Evolutionary conservation across 2,113 vertebrate species (phyloP), one percentile per base, ranked within the genome.

Genomic region (Bubo blakistoni): DNA sequence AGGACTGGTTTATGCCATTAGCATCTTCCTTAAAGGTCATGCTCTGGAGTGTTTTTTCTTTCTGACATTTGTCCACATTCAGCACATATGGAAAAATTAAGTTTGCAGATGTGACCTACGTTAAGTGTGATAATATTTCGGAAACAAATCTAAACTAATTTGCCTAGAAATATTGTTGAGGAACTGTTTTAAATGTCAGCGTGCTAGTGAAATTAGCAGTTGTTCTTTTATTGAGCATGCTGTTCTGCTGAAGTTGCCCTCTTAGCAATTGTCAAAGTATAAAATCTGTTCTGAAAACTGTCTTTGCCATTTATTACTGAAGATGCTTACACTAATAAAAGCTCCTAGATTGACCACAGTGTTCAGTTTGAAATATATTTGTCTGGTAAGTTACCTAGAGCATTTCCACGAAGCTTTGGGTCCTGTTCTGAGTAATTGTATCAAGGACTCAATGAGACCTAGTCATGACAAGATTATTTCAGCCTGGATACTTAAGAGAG

Each of bases 11-110:
- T 92, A 66, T 93, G 77, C 62, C 77, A 57, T 78, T 10, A 86
- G 46, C 67, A 40, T 81, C 86, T 76, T 90, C 67, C 52, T 83
- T 81, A 97, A 97, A 98, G 94, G 97, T 97, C 97, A 96, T 13
- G 2, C 24, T 61, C 57, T 27, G 42, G 21, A 18, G 3, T 49
- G 65, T 32, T 79, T 61, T 86, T 90, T 58, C 82, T 71, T 69
- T 46, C 44, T 96, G 93, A 95, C 93, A 96, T 95, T 97, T 95
- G 58, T 81, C 92, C 78, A 17, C 86, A 36, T 17, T 47, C 74
- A 69, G 51, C 29, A 80, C 54, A 36, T 4, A 15, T 1, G 3
- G 46, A 76, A 63, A 83, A 90, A 76, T 90, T 70, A 52, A 72
- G n/a, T 79, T 86, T 77, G 94, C 67, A 94, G 74, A 83, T 83